phyloP scores from a whole-genome alignment of 1,140 invertebrate genomes.

The Aphelinus certus region DNA sequence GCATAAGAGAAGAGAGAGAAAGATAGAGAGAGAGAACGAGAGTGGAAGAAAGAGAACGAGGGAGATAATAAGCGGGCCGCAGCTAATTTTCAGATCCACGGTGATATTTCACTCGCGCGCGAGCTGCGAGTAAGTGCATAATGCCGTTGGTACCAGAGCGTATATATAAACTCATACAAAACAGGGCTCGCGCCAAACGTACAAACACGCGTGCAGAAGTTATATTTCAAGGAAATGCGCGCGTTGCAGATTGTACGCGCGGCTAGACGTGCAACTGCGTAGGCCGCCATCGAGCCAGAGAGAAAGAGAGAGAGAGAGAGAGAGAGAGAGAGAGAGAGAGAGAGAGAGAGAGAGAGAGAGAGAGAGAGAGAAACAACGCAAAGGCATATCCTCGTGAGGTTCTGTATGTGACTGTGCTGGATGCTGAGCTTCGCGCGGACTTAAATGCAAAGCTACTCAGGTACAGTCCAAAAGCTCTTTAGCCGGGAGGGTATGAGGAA shows the following conservation, averaged over 20 bases:
- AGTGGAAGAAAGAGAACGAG: not conserved
- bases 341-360: slow-evolving; percentile 15
- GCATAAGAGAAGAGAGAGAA: not conserved
- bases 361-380: slow-evolving; percentile 1
- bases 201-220: not conserved
- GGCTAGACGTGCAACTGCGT: not conserved
- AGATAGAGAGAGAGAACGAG: not conserved
- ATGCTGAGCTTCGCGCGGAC: not conserved
- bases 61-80: not conserved
- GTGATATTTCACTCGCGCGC: slow-evolving; percentile 8
- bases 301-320: slow-evolving; percentile 23
- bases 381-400: slow-evolving; percentile 14
- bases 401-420: not conserved
- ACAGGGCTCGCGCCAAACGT: not conserved
- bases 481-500: not conserved
- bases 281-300: not conserved
- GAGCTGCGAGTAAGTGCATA: too few relatives aligned
- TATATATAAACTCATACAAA: not conserved
- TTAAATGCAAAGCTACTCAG: slow-evolving; percentile 26
- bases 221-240: slow-evolving; percentile 14
- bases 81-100: slow-evolving; percentile 8
- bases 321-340: slow-evolving; percentile 24
- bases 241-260: slow-evolving; percentile 7
- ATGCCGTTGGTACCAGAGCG: not conserved
- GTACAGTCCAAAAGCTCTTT: slow-evolving; percentile 24